phyloP scores from a whole-genome alignment of 2,113 vertebrate species.

The Apistogramma diplotaenia region DNA sequence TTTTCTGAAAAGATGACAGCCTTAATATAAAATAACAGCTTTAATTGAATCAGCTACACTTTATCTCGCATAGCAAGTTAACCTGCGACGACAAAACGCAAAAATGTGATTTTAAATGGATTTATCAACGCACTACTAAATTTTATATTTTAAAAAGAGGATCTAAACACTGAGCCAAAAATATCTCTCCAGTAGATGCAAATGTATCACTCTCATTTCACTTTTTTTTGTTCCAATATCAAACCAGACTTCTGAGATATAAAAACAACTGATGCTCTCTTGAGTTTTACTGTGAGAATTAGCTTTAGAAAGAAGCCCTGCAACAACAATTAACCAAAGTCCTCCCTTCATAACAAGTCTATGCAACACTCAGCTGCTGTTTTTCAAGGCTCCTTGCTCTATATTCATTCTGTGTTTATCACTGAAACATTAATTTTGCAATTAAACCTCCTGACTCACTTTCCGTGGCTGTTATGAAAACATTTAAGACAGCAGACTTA shows the following conservation, averaged over 20 bases:
- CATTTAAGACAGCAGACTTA: neutral
- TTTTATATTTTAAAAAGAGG: constrained; percentile 53
- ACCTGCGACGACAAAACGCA: neutral
- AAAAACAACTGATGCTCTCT: neutral
- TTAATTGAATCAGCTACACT: neutral
- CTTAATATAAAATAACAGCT: neutral
- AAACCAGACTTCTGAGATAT: neutral
- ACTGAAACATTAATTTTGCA: neutral
- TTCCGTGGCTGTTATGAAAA: neutral
- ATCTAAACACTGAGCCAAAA: constrained; percentile 62
- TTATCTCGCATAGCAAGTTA: neutral
- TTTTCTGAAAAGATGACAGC: neutral
- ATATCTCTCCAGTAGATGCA: constrained; percentile 68
- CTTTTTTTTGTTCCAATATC: constrained; percentile 66
- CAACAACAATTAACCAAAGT: neutral
- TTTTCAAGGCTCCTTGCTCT: neutral
- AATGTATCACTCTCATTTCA: constrained; percentile 74
- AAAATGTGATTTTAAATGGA: neutral
- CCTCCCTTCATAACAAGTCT: neutral
- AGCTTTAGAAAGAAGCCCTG: neutral
- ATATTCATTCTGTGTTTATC: neutral
- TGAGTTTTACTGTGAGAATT: neutral
- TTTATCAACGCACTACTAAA: neutral
- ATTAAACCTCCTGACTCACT: neutral
- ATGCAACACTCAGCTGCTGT: neutral